Evolutionary conservation across 1,140 invertebrate genomes (phyloP).

Genomic region (Rhopalosiphum maidis): DNA sequence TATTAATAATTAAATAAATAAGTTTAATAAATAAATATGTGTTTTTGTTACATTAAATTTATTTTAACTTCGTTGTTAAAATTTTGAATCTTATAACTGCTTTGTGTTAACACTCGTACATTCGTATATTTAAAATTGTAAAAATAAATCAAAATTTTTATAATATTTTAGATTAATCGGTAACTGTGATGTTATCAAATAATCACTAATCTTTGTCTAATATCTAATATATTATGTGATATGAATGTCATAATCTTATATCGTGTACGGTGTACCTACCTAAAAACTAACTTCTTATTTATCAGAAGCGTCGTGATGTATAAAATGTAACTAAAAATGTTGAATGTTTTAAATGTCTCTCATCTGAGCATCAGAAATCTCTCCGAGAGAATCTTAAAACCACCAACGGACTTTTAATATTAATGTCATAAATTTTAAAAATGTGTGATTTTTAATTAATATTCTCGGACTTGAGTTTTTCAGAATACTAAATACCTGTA

Average conservation of each 20-base stretch:
- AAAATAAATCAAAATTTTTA: not conserved
- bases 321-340: not conserved
- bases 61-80: not conserved
- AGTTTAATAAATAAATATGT: not conserved
- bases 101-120: not conserved
- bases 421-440: not conserved
- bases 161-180: not conserved
- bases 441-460: not conserved
- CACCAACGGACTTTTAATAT: not conserved
- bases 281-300: not conserved
- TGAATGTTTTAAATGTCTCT: not conserved
- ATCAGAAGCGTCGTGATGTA: not conserved
- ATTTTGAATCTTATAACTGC: not conserved
- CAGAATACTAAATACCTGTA: not conserved
- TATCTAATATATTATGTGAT: not conserved
- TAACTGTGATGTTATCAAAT: not conserved
- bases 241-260: not conserved
- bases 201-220: not conserved
- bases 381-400: not conserved
- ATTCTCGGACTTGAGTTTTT: not conserved
- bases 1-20: too few species aligned
- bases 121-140: not conserved
- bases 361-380: not conserved
- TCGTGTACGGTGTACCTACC: not conserved
- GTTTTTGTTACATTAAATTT: not conserved